These are phyloP conservation scores for Sarcophaga variegata DNA, from an alignment of 2,888 invertebrate genomes.

Conservation along the genomic window DNA sequence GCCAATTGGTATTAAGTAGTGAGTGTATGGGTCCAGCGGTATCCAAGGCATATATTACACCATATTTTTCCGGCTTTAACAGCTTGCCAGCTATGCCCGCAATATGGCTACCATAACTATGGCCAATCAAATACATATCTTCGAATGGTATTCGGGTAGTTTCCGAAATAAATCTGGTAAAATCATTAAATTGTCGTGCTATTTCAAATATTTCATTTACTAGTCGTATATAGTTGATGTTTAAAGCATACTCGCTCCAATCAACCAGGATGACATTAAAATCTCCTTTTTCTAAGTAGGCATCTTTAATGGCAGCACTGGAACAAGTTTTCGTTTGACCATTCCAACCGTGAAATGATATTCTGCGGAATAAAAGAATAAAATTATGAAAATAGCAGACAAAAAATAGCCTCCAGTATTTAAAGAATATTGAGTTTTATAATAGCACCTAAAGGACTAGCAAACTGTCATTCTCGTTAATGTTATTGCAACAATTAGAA, in stretches of 20 bases:
- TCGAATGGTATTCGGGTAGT: conserved; percentile 61
- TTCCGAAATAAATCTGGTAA: conserved; percentile 73
- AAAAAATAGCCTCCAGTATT: not conserved
- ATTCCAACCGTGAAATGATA: conserved; percentile 74
- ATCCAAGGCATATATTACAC: conserved; percentile 77
- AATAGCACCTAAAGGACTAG: no score
- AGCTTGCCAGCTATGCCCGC: conserved; percentile 75
- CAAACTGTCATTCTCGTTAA: no score
- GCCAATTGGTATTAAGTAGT: conserved; percentile 59
- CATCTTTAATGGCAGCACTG: conserved; percentile 74
- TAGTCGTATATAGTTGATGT: conserved; percentile 73
- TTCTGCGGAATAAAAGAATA: conserved; percentile 60
- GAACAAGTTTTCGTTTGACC: conserved; percentile 72
- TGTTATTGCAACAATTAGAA: no score
- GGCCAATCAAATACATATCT: conserved; percentile 75
- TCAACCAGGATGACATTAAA: conserved; percentile 75
- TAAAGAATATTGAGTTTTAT: no score
- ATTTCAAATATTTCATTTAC: conserved; percentile 71
- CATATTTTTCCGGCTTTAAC: conserved; percentile 70
- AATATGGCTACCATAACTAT: conserved; percentile 77
- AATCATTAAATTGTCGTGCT: conserved; percentile 72
- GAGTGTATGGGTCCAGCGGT: conserved; percentile 75
- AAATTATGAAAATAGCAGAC: not conserved
- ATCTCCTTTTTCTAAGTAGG: conserved; percentile 72
- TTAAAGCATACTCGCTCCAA: conserved; percentile 74